phyloP scores from a whole-genome alignment of 2,113 vertebrate species.

The Sigmodon hispidus region DNA sequence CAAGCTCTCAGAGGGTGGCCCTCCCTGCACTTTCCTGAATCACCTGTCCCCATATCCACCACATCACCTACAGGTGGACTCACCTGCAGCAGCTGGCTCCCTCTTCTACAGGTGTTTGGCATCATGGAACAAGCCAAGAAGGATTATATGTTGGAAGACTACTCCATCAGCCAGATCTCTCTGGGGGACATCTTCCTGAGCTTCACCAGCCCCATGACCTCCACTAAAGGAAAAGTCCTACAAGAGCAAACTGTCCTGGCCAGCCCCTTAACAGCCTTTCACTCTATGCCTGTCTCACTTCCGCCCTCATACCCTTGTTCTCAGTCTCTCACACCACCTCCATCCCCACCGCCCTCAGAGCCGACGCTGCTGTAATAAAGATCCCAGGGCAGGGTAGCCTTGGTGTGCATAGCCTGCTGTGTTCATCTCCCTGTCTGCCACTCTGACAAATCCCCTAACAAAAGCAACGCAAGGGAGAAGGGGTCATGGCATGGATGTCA shows the following conservation, averaged over 20 bases:
- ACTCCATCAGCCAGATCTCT: constrained; percentile 50
- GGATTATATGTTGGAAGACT: constrained; percentile 33
- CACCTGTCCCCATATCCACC: not conserved
- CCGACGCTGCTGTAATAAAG: not conserved
- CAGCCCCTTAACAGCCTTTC: not conserved
- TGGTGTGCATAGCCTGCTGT: not conserved
- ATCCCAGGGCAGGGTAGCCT: not conserved
- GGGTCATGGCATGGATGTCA: not conserved
- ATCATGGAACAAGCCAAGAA: constrained; percentile 51
- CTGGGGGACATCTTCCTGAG: constrained; percentile 70
- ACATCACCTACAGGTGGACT: not conserved
- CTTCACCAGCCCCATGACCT: not conserved
- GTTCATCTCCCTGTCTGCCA: not conserved
- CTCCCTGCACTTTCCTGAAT: not conserved
- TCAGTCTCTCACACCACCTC: not conserved
- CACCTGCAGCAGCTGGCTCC: too few relatives aligned
- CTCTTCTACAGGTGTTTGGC: constrained; percentile 51
- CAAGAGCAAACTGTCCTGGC: not conserved
- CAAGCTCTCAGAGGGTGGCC: not conserved
- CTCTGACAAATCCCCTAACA: not conserved
- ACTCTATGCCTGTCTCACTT: not conserved
- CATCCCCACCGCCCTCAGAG: not conserved
- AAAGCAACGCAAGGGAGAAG: not conserved
- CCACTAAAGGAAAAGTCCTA: not conserved
- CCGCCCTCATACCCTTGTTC: not conserved